phyloP scores from a whole-genome alignment of 2,797 vertebrate genomes.

The Muraenolepis orangiensis region DNA sequence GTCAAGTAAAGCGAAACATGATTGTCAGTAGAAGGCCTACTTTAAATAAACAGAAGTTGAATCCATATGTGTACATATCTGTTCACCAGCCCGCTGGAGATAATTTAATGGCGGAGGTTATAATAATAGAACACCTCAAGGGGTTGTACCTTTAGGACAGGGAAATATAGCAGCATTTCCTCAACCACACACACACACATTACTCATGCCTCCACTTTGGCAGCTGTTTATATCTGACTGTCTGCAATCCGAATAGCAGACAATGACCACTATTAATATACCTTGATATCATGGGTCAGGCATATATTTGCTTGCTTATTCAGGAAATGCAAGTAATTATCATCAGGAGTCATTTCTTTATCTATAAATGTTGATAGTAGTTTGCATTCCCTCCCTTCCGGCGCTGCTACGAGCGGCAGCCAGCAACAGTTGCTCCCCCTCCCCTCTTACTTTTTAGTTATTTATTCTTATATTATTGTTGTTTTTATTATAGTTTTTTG shows the following conservation, averaged over 20 bases:
- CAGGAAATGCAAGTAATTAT: neutral
- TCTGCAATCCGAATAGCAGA: neutral
- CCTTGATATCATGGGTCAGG: neutral
- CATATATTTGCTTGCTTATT: neutral
- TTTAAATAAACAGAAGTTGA: neutral
- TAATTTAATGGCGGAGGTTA: neutral
- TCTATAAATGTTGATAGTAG: neutral
- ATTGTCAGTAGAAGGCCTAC: neutral
- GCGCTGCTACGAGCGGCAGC: no score
- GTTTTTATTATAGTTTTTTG: no score
- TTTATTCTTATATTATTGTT: no score
- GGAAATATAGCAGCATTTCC: neutral
- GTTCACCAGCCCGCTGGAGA: neutral
- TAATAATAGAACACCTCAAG: neutral
- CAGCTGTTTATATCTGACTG: neutral
- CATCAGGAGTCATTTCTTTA: neutral
- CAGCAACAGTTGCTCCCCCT: no score
- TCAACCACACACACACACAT: neutral
- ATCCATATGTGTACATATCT: neutral
- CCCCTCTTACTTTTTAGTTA: no score
- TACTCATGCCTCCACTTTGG: no score
- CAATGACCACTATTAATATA: neutral
- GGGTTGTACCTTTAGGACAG: neutral
- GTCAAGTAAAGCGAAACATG: neutral
- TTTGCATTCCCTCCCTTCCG: no score